A percentile compares a stretch with the other conserved stretches of the same genome.
phyloP scores from a whole-genome alignment of 2,797 vertebrate species.

The Danio aesculapii region DNA sequence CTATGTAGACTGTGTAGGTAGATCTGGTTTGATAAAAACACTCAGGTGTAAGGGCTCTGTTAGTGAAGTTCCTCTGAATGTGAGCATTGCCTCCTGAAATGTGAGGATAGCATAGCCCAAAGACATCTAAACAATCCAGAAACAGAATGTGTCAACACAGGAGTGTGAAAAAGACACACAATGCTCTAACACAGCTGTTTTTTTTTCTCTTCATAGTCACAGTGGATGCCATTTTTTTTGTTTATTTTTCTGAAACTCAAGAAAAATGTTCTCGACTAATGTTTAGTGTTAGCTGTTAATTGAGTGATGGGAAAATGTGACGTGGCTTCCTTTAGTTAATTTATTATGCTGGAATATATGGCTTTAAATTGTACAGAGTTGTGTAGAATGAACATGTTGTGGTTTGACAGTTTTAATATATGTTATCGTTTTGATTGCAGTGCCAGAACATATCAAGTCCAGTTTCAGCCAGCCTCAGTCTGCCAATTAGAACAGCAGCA shows the following conservation, averaged over 20 bases:
- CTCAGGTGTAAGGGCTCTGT: no score
- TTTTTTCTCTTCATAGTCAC: no score
- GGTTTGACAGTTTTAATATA: not conserved
- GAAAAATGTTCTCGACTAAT: not conserved
- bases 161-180: no score
- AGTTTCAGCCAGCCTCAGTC: slow-evolving; percentile 87
- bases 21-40: no score
- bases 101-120: no score
- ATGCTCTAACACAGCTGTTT: no score
- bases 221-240: not conserved
- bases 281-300: not conserved
- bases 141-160: no score
- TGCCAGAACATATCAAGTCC: slow-evolving; percentile 90
- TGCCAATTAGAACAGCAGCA: slow-evolving; percentile 75
- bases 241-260: not conserved
- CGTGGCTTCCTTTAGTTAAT: not conserved
- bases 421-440: slow-evolving; percentile 69
- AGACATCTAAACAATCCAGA: no score
- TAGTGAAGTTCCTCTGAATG: no score
- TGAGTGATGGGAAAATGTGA: not conserved
- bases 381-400: not conserved
- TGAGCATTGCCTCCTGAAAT: no score
- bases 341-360: not conserved
- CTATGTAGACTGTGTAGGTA: not conserved
- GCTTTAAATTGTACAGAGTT: not conserved